phyloP scores from a whole-genome alignment of 37 sponge, comb jelly and placozoan species.

The Ephydatia muelleri region DNA sequence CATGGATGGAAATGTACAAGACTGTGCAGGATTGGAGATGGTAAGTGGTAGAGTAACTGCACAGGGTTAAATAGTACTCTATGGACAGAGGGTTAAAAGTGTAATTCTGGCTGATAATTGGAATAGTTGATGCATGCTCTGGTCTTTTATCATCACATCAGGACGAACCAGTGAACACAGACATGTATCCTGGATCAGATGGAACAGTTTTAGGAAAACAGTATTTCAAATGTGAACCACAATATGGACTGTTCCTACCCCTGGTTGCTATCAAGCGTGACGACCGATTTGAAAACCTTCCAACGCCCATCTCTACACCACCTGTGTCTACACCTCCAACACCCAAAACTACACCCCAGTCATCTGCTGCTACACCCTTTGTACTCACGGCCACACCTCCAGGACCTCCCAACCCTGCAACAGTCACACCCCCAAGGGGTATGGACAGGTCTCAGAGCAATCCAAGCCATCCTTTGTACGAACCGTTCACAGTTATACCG shows the following conservation, averaged over 20 bases:
- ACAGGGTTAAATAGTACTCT: background rate
- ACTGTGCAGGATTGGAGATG: background rate
- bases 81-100: background rate
- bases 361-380: background rate
- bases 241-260: slow-evolving; percentile 19
- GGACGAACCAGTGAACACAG: background rate
- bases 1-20: no score
- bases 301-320: background rate
- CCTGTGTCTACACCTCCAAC: background rate
- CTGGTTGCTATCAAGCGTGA: slow-evolving; percentile 5
- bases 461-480: background rate
- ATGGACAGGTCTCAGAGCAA: background rate
- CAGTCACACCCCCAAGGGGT: background rate
- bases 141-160: slow-evolving; percentile 9
- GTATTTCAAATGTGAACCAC: slow-evolving; percentile 15
- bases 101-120: background rate
- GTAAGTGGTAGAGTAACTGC: no score
- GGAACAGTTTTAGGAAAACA: background rate
- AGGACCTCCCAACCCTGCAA: no score
- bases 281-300: slow-evolving; percentile 29
- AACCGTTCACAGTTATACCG: background rate
- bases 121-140: background rate
- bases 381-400: background rate
- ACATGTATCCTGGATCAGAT: no score
- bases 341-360: background rate